Conservation (phyloP, 2,797 vertebrate species). For the Spinibarbus caldwelli region DNA sequence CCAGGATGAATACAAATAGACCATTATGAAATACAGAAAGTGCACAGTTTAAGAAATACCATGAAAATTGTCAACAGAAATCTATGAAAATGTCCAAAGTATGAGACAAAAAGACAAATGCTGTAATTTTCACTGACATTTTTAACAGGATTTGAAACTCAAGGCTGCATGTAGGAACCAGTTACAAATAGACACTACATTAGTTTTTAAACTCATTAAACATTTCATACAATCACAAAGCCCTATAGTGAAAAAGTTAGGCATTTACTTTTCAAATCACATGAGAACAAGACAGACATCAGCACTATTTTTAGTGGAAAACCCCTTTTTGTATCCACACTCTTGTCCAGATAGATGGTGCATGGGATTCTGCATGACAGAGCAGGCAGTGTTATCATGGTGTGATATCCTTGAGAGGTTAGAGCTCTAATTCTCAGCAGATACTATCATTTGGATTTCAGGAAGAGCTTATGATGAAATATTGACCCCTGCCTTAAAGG, state of each 20-base stretch:
- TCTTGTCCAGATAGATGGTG: not conserved
- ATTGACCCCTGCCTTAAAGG: not conserved
- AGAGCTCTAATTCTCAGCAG: not conserved
- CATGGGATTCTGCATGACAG: not conserved
- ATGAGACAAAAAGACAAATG: not conserved
- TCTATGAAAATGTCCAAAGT: not conserved
- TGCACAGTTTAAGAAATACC: not conserved
- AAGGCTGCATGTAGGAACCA: not conserved
- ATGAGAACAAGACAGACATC: not conserved
- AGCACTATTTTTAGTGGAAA: not conserved
- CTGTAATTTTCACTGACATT: not conserved
- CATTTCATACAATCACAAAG: not conserved
- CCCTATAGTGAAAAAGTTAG: not conserved
- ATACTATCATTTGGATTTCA: not conserved
- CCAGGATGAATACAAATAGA: conserved; percentile 56
- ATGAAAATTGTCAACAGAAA: conserved; percentile 3
- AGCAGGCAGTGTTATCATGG: not conserved
- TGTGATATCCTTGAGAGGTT: too few relatives aligned
- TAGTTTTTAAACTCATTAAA: not conserved
- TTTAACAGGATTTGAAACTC: not conserved
- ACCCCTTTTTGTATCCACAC: not conserved
- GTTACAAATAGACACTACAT: not conserved
- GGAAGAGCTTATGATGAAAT: not conserved
- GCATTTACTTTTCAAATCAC: not conserved
- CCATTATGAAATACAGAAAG: conserved; percentile 16